Evolutionary conservation across 1,140 invertebrate genomes (phyloP).

Genomic region (Aphis gossypii): DNA sequence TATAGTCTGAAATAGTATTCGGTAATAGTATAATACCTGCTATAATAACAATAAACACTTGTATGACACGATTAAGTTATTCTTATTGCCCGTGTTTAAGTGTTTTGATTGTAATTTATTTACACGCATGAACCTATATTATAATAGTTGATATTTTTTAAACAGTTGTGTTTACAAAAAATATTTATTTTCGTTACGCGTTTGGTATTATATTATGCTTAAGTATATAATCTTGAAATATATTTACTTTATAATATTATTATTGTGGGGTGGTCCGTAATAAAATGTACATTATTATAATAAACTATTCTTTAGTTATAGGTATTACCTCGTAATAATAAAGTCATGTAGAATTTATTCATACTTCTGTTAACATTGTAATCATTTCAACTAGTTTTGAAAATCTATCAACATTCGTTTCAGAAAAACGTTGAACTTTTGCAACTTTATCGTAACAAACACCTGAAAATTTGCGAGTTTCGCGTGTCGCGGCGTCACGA

Average conservation of each 20-base stretch:
- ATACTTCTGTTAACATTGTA: background rate
- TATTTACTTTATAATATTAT: background rate
- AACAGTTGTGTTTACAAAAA: background rate
- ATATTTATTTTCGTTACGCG: background rate
- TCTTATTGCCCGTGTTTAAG: slow-evolving; percentile 47
- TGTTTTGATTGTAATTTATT: slow-evolving; percentile 27
- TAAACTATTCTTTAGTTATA: background rate
- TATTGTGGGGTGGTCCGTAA: background rate
- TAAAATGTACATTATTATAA: background rate
- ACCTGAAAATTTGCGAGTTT: background rate
- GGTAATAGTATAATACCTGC: background rate
- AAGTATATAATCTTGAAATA: background rate
- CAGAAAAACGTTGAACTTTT: background rate
- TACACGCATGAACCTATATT: background rate
- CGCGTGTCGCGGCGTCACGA: slow-evolving; percentile 26
- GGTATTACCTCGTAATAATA: background rate
- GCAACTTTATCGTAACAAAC: background rate
- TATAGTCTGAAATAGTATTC: background rate
- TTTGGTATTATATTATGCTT: background rate
- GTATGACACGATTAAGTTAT: slow-evolving; percentile 26
- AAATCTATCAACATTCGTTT: background rate
- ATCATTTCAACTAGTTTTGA: background rate
- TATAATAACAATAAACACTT: slow-evolving; percentile 13
- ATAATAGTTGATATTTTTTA: background rate
- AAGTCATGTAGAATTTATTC: background rate